These are phyloP conservation scores for Tokudaia tokunoshimensis DNA, from an alignment of 2,797 vertebrate genomes.

Conservation along the genomic window DNA sequence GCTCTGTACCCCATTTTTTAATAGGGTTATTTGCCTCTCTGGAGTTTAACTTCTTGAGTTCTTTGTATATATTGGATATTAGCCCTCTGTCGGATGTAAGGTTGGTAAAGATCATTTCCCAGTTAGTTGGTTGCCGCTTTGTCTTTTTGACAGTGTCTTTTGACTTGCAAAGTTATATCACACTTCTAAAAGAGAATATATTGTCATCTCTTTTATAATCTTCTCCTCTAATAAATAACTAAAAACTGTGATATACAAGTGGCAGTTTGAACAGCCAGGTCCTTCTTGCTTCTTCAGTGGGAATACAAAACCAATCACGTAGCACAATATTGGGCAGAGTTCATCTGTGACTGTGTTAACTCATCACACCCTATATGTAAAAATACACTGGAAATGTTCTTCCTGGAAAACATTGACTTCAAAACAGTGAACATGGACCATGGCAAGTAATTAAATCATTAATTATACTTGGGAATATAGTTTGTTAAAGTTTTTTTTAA, in stretches of 20 bases:
- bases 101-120: too few species aligned
- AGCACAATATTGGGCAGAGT: not conserved
- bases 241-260: not conserved
- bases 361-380: not conserved
- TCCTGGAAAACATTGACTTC: not conserved
- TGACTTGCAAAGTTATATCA: too few species aligned
- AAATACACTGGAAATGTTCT: not conserved
- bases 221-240: not conserved
- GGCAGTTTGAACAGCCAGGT: not conserved
- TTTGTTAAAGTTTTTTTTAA: not conserved
- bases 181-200: not conserved
- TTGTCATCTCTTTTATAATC: not conserved
- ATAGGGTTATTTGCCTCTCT: too few species aligned
- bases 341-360: not conserved
- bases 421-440: not conserved
- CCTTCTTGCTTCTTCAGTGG: not conserved
- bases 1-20: too few species aligned
- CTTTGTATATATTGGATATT: too few species aligned
- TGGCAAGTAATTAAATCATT: not conserved
- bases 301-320: not conserved
- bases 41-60: too few species aligned
- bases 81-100: too few species aligned
- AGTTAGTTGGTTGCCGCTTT: too few species aligned
- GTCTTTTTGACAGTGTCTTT: too few species aligned
- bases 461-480: not conserved